Evolutionary conservation across 37 sponge, comb jelly and placozoan genomes (phyloP).

Genomic region (Axinella damicornis): DNA sequence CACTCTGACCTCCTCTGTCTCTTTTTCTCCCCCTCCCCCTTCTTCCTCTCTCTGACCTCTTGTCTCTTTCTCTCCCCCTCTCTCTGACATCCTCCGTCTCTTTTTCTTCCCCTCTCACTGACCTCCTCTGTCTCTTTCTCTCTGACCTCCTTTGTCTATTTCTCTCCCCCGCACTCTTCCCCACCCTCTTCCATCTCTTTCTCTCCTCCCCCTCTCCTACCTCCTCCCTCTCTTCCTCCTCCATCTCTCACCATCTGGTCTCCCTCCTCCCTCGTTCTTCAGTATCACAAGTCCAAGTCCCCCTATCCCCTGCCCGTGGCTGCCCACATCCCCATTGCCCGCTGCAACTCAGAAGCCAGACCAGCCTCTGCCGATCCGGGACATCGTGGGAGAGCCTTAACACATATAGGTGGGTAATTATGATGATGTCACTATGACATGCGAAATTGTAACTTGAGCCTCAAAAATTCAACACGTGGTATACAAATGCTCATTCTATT

Average conservation of each 20-base stretch:
- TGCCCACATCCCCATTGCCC: constrained; percentile 25
- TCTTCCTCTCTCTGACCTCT: too few relatives aligned
- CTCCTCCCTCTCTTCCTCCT: too few relatives aligned
- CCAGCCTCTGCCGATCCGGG: background rate
- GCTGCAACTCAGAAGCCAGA: constrained; percentile 11
- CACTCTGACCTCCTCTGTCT: too few relatives aligned
- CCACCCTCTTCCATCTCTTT: too few relatives aligned
- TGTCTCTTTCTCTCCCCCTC: background rate
- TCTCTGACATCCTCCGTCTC: background rate
- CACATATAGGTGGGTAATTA: too few relatives aligned
- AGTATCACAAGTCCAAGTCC: background rate
- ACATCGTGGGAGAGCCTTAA: background rate
- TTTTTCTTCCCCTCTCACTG: background rate
- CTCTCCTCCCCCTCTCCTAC: too few relatives aligned
- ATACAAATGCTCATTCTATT: too few relatives aligned
- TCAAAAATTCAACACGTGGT: too few relatives aligned
- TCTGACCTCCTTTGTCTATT: background rate
- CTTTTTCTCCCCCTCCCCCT: too few relatives aligned
- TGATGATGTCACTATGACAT: background rate
- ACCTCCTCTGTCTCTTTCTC: too few relatives aligned
- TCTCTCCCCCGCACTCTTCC: background rate
- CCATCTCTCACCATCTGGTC: background rate
- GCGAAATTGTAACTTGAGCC: background rate
- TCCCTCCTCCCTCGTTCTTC: too few relatives aligned
- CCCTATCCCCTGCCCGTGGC: constrained; percentile 9